These are phyloP conservation scores for Chondrilla cf. caribensis DNA, from an alignment of 37 sponge, comb jelly and placozoan species.

Conservation along the genomic window DNA sequence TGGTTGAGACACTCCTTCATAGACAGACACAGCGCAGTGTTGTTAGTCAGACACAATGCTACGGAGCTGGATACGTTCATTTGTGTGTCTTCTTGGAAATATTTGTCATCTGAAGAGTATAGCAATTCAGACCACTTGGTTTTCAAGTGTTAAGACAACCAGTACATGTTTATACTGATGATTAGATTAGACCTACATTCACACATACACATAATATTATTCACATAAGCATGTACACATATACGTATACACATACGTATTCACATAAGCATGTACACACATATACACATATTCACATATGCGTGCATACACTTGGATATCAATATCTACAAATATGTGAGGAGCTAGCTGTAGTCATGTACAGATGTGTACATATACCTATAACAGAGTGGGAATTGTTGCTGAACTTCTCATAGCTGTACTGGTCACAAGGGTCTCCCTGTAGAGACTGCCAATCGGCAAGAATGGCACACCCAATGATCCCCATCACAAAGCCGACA, in stretches of 20 bases:
- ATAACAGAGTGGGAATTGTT: too few relatives aligned
- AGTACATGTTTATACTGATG: neutral
- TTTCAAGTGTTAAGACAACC: neutral
- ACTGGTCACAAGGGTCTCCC: conserved; percentile 52
- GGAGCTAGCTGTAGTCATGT: too few relatives aligned
- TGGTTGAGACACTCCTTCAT: neutral
- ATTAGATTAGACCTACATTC: neutral
- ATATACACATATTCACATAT: neutral
- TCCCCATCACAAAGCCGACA: neutral
- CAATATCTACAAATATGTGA: conserved; percentile 9
- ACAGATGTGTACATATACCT: too few relatives aligned
- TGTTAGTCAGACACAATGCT: neutral
- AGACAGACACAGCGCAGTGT: neutral
- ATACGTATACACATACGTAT: neutral
- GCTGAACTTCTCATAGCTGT: conserved; percentile 15
- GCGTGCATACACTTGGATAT: conserved; percentile 15
- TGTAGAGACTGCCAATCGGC: conserved; percentile 56
- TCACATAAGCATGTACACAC: neutral
- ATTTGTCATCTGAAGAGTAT: neutral
- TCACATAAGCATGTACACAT: neutral
- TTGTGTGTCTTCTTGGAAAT: neutral
- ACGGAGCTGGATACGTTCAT: neutral
- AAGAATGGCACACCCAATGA: neutral
- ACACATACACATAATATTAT: neutral
- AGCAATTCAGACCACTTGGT: neutral